Conservation (phyloP, 1,140 invertebrate species). For the Tenebrio molitor region DNA sequence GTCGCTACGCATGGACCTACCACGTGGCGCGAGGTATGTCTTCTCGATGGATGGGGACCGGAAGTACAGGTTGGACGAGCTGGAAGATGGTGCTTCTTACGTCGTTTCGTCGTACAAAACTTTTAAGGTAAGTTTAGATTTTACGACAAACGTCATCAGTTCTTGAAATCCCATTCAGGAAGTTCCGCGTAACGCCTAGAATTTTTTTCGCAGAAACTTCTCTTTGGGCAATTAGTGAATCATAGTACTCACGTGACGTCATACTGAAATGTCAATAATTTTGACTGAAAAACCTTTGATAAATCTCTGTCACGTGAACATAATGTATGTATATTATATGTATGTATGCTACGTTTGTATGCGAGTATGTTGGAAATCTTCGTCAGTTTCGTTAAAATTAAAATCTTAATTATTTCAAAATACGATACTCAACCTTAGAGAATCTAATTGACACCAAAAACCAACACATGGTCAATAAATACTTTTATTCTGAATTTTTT, state of each 20-base stretch:
- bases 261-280: not conserved
- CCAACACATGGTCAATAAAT: no score
- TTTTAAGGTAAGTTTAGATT: conserved; percentile 87
- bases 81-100: conserved; percentile 91
- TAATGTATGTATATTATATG: conserved; percentile 32
- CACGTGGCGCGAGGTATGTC: conserved; percentile 87
- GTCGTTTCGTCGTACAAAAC: conserved; percentile 92
- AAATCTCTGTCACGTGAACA: not conserved
- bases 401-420: no score
- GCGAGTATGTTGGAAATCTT: not conserved
- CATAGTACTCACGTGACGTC: not conserved
- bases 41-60: conserved; percentile 92
- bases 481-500: no score
- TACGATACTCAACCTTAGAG: no score
- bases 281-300: not conserved
- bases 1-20: conserved; percentile 84
- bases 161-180: no score
- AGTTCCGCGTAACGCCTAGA: no score
- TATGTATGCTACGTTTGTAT: conserved; percentile 25
- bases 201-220: no score
- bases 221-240: conserved; percentile 18
- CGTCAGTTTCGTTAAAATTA: no score
- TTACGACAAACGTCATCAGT: no score
- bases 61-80: conserved; percentile 86
- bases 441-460: no score